Evolutionary conservation across 2,113 vertebrate genomes (phyloP), one percentile per base, ranked within the genome.

Genomic region (Albula glossodonta): DNA sequence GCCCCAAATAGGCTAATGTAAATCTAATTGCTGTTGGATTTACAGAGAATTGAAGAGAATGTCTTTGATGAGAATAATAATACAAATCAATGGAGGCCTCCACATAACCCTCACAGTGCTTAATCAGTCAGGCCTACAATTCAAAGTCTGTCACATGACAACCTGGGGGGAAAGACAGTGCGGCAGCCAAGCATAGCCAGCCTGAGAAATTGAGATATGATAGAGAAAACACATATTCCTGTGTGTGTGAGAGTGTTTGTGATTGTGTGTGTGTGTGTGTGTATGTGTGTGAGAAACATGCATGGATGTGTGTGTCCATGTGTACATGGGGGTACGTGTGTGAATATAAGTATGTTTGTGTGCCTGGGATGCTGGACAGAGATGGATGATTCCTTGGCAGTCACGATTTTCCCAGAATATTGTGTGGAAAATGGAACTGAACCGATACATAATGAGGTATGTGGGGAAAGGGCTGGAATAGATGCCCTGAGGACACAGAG

Each of bases 361-460:
- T 51, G 53, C n/a, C 13, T 57, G 31, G 86, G 84, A 87, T 50
- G 70, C 78, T 74, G 85, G 88, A 84, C 86, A 90, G 84, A 80
- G 80, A 91, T 51, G 84, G 89, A 90, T 82, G 80, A 80, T 70
- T 90, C 80, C 51, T 70, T 80, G 78, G 78, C 85, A 88, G 19
- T 63, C 81, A 52, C 86, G 88, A 89, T 60, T 82, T 81, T 89
- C 88, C 82, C 9, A 74, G 84, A n/a, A 89, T 81, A 93, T 88
- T 15, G 15, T 25, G 83, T 66, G 85, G 88, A 85, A 87, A 89
- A 88, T 86, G 85, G 87, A 90, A 91, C 83, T 51, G 88, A 87
- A 70, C 84, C 87, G 88, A 81, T 52, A 89, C 83, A 87, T 89
- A 91, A 91, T 15, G 3, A 88, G 60, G 31, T 88, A 31, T 87